A percentile compares a stretch with the other conserved stretches of the same genome.
Evolutionary conservation across 2,888 invertebrate species (phyloP).

Genomic region (Noctua fimbriata): DNA sequence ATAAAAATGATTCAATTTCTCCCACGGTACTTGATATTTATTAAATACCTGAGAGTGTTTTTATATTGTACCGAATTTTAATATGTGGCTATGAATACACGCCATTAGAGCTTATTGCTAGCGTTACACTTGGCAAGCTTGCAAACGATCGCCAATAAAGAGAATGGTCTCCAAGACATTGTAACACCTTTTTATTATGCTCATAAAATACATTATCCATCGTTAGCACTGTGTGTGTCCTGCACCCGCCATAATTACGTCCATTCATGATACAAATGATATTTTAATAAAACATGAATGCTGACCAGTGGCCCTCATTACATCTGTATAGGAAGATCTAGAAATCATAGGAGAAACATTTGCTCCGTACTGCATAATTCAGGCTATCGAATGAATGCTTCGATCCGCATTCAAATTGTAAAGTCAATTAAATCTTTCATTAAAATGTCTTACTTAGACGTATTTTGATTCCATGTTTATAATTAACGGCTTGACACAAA

Average conservation of each 20-base stretch:
- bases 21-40: conserved; percentile 17
- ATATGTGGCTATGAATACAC: conserved; percentile 63
- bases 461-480: conserved; percentile 51
- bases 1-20: conserved; percentile 15
- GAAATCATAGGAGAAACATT: background rate
- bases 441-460: conserved; percentile 40
- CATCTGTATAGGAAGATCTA: background rate
- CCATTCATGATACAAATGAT: conserved; percentile 8
- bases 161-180: conserved; percentile 66
- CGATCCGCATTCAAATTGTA: conserved; percentile 3
- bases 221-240: conserved; percentile 64
- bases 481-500: conserved; percentile 52
- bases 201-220: conserved; percentile 72
- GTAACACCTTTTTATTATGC: conserved; percentile 73
- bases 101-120: conserved; percentile 67
- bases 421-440: conserved; percentile 28
- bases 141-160: conserved; percentile 73
- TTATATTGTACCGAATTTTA: conserved; percentile 51
- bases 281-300: conserved; percentile 18
- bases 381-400: background rate
- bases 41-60: background rate
- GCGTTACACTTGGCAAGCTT: conserved; percentile 70
- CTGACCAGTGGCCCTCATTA: background rate
- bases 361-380: background rate
- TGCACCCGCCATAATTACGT: conserved; percentile 20